These are phyloP conservation scores for Platysternon megacephalum DNA, from an alignment of 2,113 vertebrate species.

Conservation along the genomic window DNA sequence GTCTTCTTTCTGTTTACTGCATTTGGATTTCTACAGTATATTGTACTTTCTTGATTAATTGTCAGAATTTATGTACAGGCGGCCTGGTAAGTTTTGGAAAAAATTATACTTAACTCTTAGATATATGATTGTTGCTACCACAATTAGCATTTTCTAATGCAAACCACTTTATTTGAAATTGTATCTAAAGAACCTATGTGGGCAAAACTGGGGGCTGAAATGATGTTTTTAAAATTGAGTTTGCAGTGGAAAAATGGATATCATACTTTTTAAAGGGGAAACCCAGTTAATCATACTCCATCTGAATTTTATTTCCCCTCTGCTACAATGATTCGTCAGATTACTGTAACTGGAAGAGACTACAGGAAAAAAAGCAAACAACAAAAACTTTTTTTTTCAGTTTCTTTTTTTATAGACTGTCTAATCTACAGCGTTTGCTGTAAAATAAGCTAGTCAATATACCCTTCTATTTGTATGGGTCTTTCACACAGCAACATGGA, in stretches of 20 bases:
- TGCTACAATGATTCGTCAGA: background rate
- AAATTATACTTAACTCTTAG: constrained; percentile 16
- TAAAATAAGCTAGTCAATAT: background rate
- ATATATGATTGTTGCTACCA: background rate
- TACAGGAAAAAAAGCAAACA: background rate
- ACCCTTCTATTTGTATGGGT: background rate
- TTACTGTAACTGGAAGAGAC: background rate
- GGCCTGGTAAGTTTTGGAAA: constrained; percentile 74
- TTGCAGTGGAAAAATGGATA: background rate
- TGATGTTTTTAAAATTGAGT: constrained; percentile 2
- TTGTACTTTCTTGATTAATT: constrained; percentile 53
- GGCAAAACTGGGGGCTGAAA: background rate
- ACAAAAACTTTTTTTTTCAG: background rate
- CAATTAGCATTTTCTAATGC: background rate
- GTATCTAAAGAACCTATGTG: background rate
- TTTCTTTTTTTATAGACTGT: background rate
- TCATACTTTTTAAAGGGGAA: background rate
- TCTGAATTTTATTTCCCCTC: background rate
- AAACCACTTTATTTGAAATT: background rate
- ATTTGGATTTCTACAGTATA: constrained; percentile 60
- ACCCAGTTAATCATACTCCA: background rate
- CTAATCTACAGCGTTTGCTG: background rate
- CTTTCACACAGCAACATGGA: background rate
- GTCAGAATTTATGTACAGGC: constrained; percentile 59
- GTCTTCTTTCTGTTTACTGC: constrained; percentile 13